A percentile compares a stretch with the other conserved stretches of the same genome.
Evolutionary conservation across 2,113 vertebrate species (phyloP).

Genomic region (Aepyceros melampus): DNA sequence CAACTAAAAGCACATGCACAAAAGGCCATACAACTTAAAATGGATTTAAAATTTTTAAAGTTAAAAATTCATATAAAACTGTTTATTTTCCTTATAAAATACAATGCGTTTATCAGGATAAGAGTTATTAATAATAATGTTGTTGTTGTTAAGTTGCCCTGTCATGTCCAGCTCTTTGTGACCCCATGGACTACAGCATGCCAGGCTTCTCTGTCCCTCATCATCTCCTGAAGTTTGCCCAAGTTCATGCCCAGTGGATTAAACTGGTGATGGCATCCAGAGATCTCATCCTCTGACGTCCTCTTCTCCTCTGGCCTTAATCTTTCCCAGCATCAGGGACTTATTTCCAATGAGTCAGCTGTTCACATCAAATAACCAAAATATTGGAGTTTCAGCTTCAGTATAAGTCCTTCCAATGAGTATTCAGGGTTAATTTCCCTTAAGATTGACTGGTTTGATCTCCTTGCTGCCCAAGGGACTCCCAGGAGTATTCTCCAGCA

Average conservation of each 20-base stretch:
- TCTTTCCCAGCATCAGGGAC: neutral
- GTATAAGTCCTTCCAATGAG: neutral
- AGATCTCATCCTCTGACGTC: accelerated
- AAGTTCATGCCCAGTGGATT: neutral
- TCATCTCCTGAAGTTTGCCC: neutral
- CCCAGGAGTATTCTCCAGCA: neutral
- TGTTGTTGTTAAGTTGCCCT: neutral
- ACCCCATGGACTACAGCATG: neutral
- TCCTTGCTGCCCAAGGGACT: neutral
- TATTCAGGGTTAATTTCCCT: neutral
- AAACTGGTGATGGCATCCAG: neutral
- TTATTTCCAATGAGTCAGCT: neutral
- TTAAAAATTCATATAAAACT: neutral
- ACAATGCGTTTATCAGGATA: neutral
- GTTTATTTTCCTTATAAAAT: neutral
- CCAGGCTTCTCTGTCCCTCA: neutral
- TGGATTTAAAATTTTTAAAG: neutral
- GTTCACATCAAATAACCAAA: neutral
- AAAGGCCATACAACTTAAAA: neutral
- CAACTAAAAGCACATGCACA: neutral
- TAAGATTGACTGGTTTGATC: neutral
- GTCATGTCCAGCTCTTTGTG: accelerated
- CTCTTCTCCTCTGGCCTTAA: neutral
- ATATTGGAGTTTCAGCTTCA: neutral
- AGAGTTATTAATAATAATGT: neutral